Percentiles rank a stretch among this genome's conserved stretches.
Evolutionary conservation across 2,888 invertebrate genomes (phyloP).

Genomic region (Hirtodrosophila trivittata): DNA sequence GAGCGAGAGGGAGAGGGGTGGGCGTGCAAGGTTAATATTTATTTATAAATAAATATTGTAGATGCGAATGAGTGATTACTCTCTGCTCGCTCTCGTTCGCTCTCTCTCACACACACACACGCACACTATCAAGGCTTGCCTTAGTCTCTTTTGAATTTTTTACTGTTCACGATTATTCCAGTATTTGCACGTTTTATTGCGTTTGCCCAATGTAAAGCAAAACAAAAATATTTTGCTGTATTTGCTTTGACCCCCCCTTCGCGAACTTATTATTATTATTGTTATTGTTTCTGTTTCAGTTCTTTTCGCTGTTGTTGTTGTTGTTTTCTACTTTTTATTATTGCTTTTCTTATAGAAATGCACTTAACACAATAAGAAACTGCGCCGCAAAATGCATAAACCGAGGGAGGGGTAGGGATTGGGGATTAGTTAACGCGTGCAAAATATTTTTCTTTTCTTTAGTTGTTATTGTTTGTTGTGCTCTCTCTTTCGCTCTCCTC

Average conservation of each 20-base stretch:
- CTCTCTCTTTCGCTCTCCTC: too few species aligned
- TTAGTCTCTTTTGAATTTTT: conserved; percentile 12
- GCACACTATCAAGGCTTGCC: too few species aligned
- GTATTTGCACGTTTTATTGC: conserved; percentile 59
- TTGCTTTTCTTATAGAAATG: conserved; percentile 31
- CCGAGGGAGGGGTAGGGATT: neutral
- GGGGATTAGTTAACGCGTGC: conserved; percentile 45
- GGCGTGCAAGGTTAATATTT: conserved; percentile 64
- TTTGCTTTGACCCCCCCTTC: conserved; percentile 4
- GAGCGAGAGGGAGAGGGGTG: neutral
- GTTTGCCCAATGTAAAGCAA: conserved; percentile 44
- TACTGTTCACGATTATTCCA: conserved; percentile 41
- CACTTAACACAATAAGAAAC: conserved; percentile 48
- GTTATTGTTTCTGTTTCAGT: conserved; percentile 12
- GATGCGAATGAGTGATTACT: conserved; percentile 28
- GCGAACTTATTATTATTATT: conserved; percentile 2
- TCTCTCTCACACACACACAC: neutral
- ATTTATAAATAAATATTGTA: conserved; percentile 66
- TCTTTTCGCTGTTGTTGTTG: conserved; percentile 16
- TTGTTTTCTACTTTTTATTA: conserved; percentile 24
- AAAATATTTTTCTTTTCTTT: conserved; percentile 22
- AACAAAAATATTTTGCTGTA: conserved; percentile 39
- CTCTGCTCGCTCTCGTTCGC: conserved; percentile 3
- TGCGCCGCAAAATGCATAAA: conserved; percentile 55
- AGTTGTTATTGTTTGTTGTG: conserved; percentile 2